Evolutionary conservation across 2,888 invertebrate genomes (phyloP).

Genomic region (Lomographa bimaculata): DNA sequence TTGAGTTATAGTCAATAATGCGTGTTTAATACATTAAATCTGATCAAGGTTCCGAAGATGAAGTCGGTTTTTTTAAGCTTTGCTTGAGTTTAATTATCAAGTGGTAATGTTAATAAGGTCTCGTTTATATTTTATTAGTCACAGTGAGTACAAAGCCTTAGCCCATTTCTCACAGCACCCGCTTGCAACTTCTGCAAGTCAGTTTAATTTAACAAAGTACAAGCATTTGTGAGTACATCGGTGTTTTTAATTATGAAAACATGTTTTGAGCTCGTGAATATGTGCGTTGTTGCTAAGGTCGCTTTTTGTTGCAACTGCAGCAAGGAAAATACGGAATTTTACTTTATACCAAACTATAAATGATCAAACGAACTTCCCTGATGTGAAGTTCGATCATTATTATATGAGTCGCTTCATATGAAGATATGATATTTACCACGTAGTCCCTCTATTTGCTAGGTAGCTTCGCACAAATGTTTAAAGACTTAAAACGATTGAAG

Average conservation of each 20-base stretch:
- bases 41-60: too few relatives aligned
- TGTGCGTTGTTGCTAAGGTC: conserved; percentile 1
- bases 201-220: conserved; percentile 19
- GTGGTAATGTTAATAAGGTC: too few relatives aligned
- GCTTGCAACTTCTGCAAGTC: conserved; percentile 12
- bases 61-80: too few relatives aligned
- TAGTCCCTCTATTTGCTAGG: conserved; percentile 11
- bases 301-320: too few relatives aligned
- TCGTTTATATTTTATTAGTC: too few relatives aligned
- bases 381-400: too few relatives aligned
- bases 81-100: too few relatives aligned
- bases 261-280: conserved; percentile 13
- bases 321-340: too few relatives aligned
- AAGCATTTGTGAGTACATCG: conserved; percentile 23
- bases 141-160: conserved; percentile 8
- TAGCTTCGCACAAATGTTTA: conserved; percentile 13
- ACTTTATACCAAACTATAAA: too few relatives aligned
- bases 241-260: conserved; percentile 23
- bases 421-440: background rate
- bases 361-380: too few relatives aligned
- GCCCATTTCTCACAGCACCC: conserved; percentile 29
- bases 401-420: background rate
- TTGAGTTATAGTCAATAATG: too few relatives aligned
- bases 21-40: too few relatives aligned
- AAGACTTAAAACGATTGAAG: conserved; percentile 19